Percentiles rank a stretch among this genome's conserved stretches.
Conservation (phyloP, 2,113 vertebrate species). For the Dermatemys mawii region DNA sequence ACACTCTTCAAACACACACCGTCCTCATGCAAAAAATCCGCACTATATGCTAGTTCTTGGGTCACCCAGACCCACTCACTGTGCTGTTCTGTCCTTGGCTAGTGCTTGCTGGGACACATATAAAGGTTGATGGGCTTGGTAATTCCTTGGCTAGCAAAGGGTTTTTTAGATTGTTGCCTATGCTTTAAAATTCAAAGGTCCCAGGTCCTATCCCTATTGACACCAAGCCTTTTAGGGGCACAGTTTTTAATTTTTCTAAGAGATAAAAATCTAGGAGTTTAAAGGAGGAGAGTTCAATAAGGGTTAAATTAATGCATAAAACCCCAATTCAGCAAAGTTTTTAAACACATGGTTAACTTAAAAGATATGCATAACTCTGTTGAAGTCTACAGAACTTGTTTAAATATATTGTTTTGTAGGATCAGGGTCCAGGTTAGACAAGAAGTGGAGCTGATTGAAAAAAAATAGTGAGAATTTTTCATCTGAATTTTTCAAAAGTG, state of each 20-base stretch:
- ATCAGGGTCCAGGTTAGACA: background rate
- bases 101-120: background rate
- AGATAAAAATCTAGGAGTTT: background rate
- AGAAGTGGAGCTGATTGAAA: background rate
- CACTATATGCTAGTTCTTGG: background rate
- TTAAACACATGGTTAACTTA: slow-evolving; percentile 6
- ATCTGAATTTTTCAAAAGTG: background rate
- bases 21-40: background rate
- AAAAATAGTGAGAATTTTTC: background rate
- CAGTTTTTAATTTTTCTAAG: background rate
- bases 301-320: background rate
- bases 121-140: background rate
- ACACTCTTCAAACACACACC: fast-evolving
- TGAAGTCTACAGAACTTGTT: background rate
- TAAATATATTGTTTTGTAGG: background rate
- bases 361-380: background rate
- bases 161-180: background rate
- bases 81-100: background rate
- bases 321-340: background rate
- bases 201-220: background rate
- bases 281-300: background rate
- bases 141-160: background rate
- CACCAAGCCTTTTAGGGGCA: background rate
- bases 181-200: background rate
- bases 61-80: fast-evolving